Base-by-base conservation (phyloP, 2,113 vertebrate genomes). In the Sclerurus mexicanus region DNA sequence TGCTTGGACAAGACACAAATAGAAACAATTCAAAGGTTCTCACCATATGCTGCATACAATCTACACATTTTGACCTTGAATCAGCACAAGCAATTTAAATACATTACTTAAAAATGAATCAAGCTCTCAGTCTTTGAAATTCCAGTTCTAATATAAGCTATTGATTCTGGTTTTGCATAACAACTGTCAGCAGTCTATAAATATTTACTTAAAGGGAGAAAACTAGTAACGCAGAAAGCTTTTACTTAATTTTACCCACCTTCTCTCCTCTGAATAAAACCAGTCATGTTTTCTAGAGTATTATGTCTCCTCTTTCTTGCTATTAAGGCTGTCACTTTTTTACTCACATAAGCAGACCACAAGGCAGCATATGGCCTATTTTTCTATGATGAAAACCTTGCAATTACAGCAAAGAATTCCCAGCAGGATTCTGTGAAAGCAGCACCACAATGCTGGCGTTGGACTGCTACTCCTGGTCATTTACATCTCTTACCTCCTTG, bases 331-430 rank as follows among this genome's bases (percentile, higher is more conserved):
- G 68, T 75, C 39, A 35, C 75, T 73, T 95, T 47, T 71, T 86
- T 4, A 53, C 27, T 77, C 63, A 80, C 3, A 1, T 62, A 90
- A 35, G n/a, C 69, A 89, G 89, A 81, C 40, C 42, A 74, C 7
- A 4, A 81, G 42, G n/a, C 31, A 94, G 14, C 90, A 95, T 76
- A 90, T 72, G 52, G 83, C 64, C 76, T 83, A 25, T 72, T 96
- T 93, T 96, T 60, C 79, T 72, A 10, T 66, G 69, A 83, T 85
- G 62, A 91, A 95, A 92, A 64, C 46, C 86, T 66, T 83, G 56
- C 83, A 90, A 71, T 83, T 85, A 64, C 33, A 81, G 62, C 56
- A 40, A 93, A 95, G 71, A 95, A 89, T 63, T 89, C 75, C 77
- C 74, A 87, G 50, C 39, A 87, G 85, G 75, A 87, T 85, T 75